Conservation (phyloP, 2,888 invertebrate species). For the Erebia ligea region DNA sequence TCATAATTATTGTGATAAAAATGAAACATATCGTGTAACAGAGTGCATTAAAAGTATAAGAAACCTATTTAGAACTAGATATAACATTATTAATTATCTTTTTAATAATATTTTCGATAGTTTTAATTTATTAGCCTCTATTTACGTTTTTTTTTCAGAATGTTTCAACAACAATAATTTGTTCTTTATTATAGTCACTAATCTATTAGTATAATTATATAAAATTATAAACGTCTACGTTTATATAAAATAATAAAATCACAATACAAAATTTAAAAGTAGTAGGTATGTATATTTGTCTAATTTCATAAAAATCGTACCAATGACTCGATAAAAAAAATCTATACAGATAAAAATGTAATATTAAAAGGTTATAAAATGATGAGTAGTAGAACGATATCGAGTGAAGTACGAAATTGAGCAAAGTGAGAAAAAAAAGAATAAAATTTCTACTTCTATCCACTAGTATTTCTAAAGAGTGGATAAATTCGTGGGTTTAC, state of each 20-base stretch:
- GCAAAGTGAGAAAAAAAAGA: slow-evolving; percentile 33
- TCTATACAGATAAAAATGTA: background rate
- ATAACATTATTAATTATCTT: background rate
- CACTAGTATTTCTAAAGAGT: slow-evolving; percentile 6
- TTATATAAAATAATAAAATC: background rate
- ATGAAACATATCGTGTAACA: background rate
- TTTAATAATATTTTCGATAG: too few species aligned
- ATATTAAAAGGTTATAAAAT: slow-evolving; percentile 1
- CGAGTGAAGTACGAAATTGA: slow-evolving; percentile 22
- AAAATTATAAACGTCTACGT: too few species aligned
- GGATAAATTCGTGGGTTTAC: slow-evolving; percentile 28
- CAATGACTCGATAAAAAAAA: background rate
- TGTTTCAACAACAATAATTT: background rate
- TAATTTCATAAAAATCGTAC: background rate
- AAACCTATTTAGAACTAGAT: background rate
- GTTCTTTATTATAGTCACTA: too few species aligned
- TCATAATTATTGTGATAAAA: background rate
- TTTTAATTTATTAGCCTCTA: too few species aligned
- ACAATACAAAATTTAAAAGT: background rate
- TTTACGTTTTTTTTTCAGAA: background rate
- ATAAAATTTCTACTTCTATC: slow-evolving; percentile 37
- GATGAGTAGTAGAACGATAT: too few species aligned
- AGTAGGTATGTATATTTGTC: background rate
- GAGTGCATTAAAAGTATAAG: background rate
- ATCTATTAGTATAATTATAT: too few species aligned